These are phyloP conservation scores for Macroglossus sobrinus DNA, from an alignment of 2,113 vertebrate species.

Conservation along the genomic window DNA sequence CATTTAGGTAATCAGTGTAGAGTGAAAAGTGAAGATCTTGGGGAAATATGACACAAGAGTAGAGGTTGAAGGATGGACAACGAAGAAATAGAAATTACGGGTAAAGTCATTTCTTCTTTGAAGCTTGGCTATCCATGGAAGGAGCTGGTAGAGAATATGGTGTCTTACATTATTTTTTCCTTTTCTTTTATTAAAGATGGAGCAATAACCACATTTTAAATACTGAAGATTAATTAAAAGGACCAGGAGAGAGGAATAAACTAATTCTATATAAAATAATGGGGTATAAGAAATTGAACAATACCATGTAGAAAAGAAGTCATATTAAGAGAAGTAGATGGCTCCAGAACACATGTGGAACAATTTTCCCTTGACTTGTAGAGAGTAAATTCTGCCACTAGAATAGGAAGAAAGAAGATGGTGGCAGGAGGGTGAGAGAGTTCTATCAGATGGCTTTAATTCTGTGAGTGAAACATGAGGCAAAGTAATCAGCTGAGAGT, in stretches of 20 bases:
- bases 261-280: not conserved
- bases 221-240: not conserved
- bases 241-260: not conserved
- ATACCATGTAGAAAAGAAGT: not conserved
- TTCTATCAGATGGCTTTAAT: fast-evolving
- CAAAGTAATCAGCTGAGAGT: not conserved
- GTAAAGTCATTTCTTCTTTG: not conserved
- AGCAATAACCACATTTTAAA: not conserved
- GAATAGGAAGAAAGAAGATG: not conserved
- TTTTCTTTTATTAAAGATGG: not conserved
- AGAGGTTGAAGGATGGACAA: not conserved
- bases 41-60: not conserved
- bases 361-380: not conserved
- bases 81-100: not conserved
- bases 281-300: not conserved
- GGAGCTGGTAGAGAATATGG: not conserved
- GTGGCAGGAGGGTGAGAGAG: fast-evolving
- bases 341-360: not conserved
- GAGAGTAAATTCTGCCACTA: not conserved
- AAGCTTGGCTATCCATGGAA: not conserved
- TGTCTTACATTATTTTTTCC: not conserved
- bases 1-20: not conserved
- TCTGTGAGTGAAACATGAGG: not conserved
- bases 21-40: not conserved
- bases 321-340: not conserved